A percentile compares a stretch with the other conserved stretches of the same genome.
phyloP scores from a whole-genome alignment of 2,888 invertebrate genomes.

The Muscina levida region DNA sequence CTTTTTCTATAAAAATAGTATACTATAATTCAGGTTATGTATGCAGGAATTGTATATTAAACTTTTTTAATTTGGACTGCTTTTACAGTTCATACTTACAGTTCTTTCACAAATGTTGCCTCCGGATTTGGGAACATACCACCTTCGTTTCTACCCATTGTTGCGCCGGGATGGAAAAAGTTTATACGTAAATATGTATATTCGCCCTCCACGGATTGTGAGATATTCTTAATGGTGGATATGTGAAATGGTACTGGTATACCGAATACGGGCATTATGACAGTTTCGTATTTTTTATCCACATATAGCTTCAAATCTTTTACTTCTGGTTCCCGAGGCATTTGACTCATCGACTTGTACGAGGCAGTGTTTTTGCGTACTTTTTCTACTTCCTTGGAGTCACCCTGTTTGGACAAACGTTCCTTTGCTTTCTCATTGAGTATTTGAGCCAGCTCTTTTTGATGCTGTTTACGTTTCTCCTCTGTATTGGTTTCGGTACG shows the following conservation, averaged over 20 bases:
- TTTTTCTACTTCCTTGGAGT: slow-evolving; percentile 92
- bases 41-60: too few relatives aligned
- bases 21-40: too few relatives aligned
- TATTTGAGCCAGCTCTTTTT: slow-evolving; percentile 93
- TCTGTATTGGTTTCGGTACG: slow-evolving; percentile 97
- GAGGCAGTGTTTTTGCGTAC: slow-evolving; percentile 96
- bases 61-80: not conserved
- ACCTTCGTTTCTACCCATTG: slow-evolving; percentile 96
- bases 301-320: slow-evolving; percentile 96
- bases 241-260: slow-evolving; percentile 98
- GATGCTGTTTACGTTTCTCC: slow-evolving; percentile 97
- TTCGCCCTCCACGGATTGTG: slow-evolving; percentile 97
- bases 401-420: slow-evolving; percentile 92
- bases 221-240: slow-evolving; percentile 99
- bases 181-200: slow-evolving; percentile 99
- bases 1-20: too few relatives aligned
- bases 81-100: slow-evolving; percentile 83
- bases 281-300: slow-evolving; percentile 97
- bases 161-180: slow-evolving; percentile 98
- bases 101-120: slow-evolving; percentile 98
- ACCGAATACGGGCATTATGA: slow-evolving; percentile 98
- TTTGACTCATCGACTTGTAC: slow-evolving; percentile 94
- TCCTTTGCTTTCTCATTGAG: slow-evolving; percentile 96
- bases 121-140: slow-evolving; percentile 95
- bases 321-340: slow-evolving; percentile 96